phyloP scores from a whole-genome alignment of 2,888 invertebrate genomes.

The Drosophila kambysellisi region DNA sequence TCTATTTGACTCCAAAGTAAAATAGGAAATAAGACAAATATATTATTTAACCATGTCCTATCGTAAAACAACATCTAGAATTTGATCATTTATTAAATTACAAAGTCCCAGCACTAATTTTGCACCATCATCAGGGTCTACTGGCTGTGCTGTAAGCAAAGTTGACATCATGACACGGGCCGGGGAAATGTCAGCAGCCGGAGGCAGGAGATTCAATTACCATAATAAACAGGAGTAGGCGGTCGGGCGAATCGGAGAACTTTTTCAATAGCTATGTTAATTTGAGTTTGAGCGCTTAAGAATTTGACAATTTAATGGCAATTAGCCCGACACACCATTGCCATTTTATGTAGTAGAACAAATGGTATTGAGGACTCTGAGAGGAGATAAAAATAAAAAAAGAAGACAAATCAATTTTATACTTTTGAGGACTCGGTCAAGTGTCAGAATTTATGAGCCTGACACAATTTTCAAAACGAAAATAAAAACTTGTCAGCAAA shows the following conservation, averaged over 20 bases:
- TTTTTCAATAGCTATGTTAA: constrained; percentile 58
- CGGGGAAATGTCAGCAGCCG: background rate
- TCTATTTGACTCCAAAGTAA: background rate
- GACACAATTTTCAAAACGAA: constrained; percentile 4
- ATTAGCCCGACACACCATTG: constrained; percentile 52
- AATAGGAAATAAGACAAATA: background rate
- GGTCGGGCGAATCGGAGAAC: constrained; percentile 33
- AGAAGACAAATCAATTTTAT: constrained; percentile 60
- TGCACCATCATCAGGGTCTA: background rate
- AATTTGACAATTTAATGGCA: constrained; percentile 59
- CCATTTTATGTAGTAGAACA: constrained; percentile 14
- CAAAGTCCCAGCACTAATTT: background rate
- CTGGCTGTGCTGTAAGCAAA: background rate
- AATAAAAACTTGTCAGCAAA: constrained; percentile 13
- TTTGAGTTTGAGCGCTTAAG: constrained; percentile 60
- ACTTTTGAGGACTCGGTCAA: constrained; percentile 28
- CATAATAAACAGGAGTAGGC: constrained; percentile 51
- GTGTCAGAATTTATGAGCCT: constrained; percentile 33
- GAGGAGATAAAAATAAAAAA: background rate
- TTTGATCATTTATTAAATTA: background rate
- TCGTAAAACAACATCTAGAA: background rate
- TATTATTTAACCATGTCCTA: background rate
- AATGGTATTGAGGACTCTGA: background rate
- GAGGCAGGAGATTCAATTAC: constrained; percentile 42
- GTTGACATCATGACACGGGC: background rate